A percentile compares a stretch with the other conserved stretches of the same genome.
These are phyloP conservation scores for Bos indicus DNA, from an alignment of 2,113 vertebrate genomes.

Conservation along the genomic window DNA sequence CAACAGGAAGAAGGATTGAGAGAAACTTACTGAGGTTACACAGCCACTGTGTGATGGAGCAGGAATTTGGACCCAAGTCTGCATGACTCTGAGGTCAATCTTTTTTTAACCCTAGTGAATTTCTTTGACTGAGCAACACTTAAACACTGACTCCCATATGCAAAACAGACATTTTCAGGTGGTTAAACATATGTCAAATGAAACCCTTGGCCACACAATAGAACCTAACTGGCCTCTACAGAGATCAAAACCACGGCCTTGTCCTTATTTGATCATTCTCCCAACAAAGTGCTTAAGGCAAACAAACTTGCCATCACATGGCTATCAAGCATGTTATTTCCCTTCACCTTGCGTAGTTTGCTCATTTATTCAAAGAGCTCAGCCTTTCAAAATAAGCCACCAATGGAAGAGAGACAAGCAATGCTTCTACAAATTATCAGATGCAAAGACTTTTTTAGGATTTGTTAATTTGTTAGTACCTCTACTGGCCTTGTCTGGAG, in stretches of 20 bases:
- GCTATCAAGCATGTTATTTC: neutral
- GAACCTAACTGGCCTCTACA: neutral
- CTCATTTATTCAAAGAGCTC: neutral
- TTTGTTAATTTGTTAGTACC: neutral
- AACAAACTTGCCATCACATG: neutral
- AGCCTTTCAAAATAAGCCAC: neutral
- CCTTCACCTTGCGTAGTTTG: neutral
- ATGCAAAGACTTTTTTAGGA: slow-evolving; percentile 25
- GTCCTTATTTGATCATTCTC: neutral
- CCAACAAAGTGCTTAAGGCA: neutral
- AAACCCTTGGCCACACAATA: neutral
- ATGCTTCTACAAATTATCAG: slow-evolving; percentile 4
- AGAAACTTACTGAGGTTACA: neutral
- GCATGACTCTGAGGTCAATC: neutral
- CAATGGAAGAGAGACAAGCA: neutral
- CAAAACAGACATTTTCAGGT: neutral
- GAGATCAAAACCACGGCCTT: slow-evolving; percentile 20
- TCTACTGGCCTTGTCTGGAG: neutral
- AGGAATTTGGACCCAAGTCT: neutral
- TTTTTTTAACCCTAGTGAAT: neutral
- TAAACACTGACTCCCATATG: neutral
- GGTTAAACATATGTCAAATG: neutral
- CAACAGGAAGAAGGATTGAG: neutral
- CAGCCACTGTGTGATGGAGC: neutral
- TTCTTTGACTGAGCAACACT: neutral